A percentile compares a stretch with the other conserved stretches of the same genome.
Evolutionary conservation across 2,113 vertebrate genomes (phyloP).

Genomic region (Formicarius rufipectus): DNA sequence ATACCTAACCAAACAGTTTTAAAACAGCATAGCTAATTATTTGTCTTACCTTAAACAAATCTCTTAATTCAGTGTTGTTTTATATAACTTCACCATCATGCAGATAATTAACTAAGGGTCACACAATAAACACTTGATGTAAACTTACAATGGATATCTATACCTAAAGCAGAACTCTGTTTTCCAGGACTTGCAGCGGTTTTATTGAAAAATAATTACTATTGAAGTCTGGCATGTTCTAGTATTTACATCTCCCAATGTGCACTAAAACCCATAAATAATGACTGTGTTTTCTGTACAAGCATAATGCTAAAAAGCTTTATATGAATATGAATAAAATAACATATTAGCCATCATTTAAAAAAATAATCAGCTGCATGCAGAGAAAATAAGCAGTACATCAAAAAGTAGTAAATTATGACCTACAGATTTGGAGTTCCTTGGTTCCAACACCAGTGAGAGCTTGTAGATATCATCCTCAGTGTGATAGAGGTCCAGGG

Average conservation of each 20-base stretch:
- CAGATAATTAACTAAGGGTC: not conserved
- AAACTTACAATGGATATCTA: not conserved
- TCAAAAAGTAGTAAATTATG: not conserved
- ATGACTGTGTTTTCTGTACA: not conserved
- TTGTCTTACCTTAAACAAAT: not conserved
- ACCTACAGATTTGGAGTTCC: constrained; percentile 89
- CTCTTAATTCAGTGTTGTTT: not conserved
- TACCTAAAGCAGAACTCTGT: not conserved
- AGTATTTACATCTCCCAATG: not conserved
- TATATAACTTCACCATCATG: not conserved
- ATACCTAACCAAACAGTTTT: not conserved
- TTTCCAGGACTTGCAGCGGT: not conserved
- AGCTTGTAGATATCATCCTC: constrained; percentile 98
- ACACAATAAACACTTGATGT: not conserved
- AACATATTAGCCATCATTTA: not conserved
- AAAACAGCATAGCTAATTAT: not conserved
- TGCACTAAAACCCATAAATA: not conserved
- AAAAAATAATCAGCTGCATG: not conserved
- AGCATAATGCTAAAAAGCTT: not conserved
- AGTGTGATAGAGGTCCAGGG: constrained; percentile 95
- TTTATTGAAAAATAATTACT: not conserved
- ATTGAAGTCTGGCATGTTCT: not conserved
- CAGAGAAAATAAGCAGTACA: not conserved
- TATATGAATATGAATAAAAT: not conserved
- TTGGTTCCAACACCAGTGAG: constrained; percentile 92